Evolutionary conservation across 2,113 vertebrate genomes (phyloP), one percentile per base, ranked within the genome.

Genomic region (Trachemys scripta): DNA sequence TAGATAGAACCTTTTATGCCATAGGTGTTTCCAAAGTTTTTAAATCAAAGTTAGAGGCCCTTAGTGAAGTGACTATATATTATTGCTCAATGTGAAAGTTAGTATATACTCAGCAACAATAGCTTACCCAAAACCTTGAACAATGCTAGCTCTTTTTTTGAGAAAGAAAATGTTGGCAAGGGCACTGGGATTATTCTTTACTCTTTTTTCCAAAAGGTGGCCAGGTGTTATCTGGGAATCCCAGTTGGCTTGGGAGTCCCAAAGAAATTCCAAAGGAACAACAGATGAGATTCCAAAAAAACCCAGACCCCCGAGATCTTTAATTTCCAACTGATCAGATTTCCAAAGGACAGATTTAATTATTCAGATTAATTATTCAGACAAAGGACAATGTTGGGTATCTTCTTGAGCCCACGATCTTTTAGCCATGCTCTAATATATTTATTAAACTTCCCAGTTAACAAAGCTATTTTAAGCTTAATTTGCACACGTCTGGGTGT

Each of bases 341-440:
- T 47, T 25, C 75, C 12, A 47, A 45, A 47, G 24, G 42, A 47
- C 75, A 78, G 75, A 78, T 78, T 78, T 27, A 47, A 47, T 47
- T 78, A 47, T 42, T 47, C 42, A 27, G 42, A 42, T 78, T 27
- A 27, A 78, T 47, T 78, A 78, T 27, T 78, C 25, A 8, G 42
- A 29, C 25, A 27, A 78, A 78, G 25, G 12, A 47, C 25, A 47
- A 29, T 12, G 38, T 25, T 27, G 42, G 25, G 25, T 78, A 47
- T 29, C 65, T 72, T 78, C n/a, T 38, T 10, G 16, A 72, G 19
- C 9, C 35, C 35, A 22, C 11, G 1, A 54, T 53, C 45, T 17
- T 31, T n/a, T 22, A 11, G 1, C 31, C 13, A 3, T 0, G 0
- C 0, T 5, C 56, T n/a, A 29, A 7, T 62, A 17, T 0, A 2